Percentiles rank a stretch among this genome's conserved stretches.
These are phyloP conservation scores for Halisarca cf. caerulea DNA, from an alignment of 37 sponge, comb jelly and placozoan species.

Conservation along the genomic window DNA sequence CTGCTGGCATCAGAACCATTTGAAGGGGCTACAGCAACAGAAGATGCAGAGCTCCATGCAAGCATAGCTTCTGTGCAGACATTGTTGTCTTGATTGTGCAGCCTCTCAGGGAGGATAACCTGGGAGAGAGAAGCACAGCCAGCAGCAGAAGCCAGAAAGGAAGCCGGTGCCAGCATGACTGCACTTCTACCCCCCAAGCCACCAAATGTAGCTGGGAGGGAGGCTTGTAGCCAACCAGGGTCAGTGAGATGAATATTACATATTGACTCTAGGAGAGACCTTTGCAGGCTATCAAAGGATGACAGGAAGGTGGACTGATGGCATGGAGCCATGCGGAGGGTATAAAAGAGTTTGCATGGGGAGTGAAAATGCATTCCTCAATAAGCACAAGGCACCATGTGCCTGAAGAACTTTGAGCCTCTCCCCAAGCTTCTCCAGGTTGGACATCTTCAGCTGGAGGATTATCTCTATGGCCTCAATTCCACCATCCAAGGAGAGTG, in stretches of 20 bases:
- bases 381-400: constrained; percentile 44
- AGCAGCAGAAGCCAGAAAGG: constrained; percentile 53
- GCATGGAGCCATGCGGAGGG: constrained; percentile 47
- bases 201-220: constrained; percentile 40
- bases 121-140: constrained; percentile 17
- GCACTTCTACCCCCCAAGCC: constrained; percentile 48
- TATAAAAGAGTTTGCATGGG: constrained; percentile 46
- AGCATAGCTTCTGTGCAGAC: background rate
- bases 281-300: constrained; percentile 9
- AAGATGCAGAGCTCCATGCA: background rate
- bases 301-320: background rate
- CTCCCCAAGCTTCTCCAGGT: background rate
- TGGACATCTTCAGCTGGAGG: background rate
- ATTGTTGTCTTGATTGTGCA: background rate
- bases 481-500: background rate
- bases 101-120: constrained; percentile 19
- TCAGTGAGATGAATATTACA: constrained; percentile 31
- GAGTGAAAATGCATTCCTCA: constrained; percentile 44
- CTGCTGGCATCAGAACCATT: too few relatives aligned
- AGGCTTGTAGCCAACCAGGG: constrained; percentile 44
- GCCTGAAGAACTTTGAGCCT: constrained; percentile 24
- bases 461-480: background rate
- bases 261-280: constrained; percentile 24
- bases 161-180: constrained; percentile 46
- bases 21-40: background rate